phyloP scores from a whole-genome alignment of 2,113 vertebrate genomes.

The Zapornia atra region DNA sequence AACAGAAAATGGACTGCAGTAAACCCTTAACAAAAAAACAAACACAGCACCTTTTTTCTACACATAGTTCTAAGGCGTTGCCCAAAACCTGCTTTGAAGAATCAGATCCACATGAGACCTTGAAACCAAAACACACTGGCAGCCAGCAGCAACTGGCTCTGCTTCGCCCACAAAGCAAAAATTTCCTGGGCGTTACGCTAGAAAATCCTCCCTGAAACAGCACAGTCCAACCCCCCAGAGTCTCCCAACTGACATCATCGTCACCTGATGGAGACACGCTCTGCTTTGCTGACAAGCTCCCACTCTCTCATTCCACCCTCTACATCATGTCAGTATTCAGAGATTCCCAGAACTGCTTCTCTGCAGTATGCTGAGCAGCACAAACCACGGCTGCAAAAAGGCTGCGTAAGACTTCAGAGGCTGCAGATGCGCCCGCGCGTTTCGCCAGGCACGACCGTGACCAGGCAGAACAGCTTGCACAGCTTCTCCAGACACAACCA shows the following conservation, averaged over 20 bases:
- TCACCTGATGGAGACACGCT: background rate
- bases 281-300: background rate
- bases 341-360: background rate
- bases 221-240: background rate
- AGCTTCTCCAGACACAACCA: background rate
- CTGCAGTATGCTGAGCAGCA: rapidly evolving
- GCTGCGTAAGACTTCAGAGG: rapidly evolving
- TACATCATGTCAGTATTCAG: rapidly evolving
- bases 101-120: background rate
- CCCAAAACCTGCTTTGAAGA: background rate
- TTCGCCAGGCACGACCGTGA: rapidly evolving
- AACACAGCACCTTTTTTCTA: background rate
- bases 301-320: background rate
- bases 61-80: rapidly evolving
- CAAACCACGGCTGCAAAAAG: background rate
- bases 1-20: background rate
- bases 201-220: background rate
- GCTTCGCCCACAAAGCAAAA: background rate
- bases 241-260: background rate
- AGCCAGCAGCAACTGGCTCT: background rate
- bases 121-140: background rate
- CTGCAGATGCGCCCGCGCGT: rapidly evolving
- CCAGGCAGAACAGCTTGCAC: background rate
- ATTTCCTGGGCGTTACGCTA: background rate
- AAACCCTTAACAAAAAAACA: background rate